Percentiles rank a stretch among this genome's conserved stretches.
Conservation (phyloP, 2,797 vertebrate genomes). For the Pseudocheirus occidentalis region DNA sequence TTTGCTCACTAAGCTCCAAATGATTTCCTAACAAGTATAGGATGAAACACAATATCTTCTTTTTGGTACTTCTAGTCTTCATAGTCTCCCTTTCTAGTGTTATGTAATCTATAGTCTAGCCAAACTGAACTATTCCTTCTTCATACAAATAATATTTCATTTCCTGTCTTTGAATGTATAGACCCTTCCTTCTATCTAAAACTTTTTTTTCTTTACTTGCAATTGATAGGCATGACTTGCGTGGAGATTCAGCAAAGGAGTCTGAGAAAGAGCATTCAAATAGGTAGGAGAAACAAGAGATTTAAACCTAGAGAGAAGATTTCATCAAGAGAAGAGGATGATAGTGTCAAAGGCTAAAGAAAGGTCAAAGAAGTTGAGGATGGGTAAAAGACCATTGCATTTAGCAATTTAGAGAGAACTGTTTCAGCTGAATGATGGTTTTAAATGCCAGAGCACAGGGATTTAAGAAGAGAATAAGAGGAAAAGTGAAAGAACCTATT, state of each 20-base stretch:
- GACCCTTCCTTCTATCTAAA: background rate
- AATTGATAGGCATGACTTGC: background rate
- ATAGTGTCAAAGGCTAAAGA: background rate
- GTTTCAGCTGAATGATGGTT: background rate
- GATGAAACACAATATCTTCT: background rate
- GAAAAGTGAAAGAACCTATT: background rate
- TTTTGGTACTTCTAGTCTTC: background rate
- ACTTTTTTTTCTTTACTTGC: background rate
- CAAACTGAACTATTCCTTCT: background rate
- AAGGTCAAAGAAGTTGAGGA: background rate
- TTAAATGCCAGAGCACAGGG: background rate
- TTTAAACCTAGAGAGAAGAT: background rate
- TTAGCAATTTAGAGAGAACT: background rate
- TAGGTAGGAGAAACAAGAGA: background rate
- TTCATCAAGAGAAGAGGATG: background rate
- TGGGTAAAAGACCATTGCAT: background rate
- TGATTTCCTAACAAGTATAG: background rate
- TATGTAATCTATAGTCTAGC: background rate
- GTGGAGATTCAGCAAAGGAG: background rate
- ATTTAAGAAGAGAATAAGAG: background rate
- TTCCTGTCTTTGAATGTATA: background rate
- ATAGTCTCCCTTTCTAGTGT: background rate
- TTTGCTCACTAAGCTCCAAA: background rate
- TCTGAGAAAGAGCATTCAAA: background rate
- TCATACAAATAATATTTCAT: background rate